Conservation (phyloP, 2,888 invertebrate species). For the Nemotelus nigrinus region DNA sequence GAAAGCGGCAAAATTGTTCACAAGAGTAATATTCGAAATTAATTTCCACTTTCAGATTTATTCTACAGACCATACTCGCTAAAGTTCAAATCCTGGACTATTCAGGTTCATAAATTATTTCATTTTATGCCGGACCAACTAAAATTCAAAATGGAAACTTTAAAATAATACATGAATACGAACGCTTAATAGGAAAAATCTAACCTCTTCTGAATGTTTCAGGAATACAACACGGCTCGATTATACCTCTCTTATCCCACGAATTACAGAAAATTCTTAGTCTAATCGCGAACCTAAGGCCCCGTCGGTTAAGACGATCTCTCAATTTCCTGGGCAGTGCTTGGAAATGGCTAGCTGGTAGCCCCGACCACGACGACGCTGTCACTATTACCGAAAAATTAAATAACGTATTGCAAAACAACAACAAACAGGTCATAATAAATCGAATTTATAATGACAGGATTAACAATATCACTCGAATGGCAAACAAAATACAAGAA, state of each 20-base stretch:
- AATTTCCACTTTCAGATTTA: neutral
- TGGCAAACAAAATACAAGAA: slow-evolving; percentile 16
- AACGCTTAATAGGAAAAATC: no score
- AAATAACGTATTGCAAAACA: slow-evolving; percentile 14
- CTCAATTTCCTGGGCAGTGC: slow-evolving; percentile 8
- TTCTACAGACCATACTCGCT: neutral
- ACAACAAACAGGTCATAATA: slow-evolving; percentile 12
- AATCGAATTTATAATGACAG: slow-evolving; percentile 11
- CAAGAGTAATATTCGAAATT: neutral
- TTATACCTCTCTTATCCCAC: neutral
- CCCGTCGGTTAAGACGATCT: neutral
- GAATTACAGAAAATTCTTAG: neutral
- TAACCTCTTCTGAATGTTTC: neutral
- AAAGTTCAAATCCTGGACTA: neutral
- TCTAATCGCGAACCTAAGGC: neutral
- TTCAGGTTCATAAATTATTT: neutral
- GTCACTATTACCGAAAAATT: slow-evolving; percentile 16
- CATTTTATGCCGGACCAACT: neutral
- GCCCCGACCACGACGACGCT: slow-evolving; percentile 3
- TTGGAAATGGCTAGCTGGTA: slow-evolving; percentile 29
- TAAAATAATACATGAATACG: no score
- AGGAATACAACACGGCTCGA: neutral
- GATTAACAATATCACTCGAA: slow-evolving; percentile 9
- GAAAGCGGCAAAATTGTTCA: no score
- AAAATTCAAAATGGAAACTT: neutral